Evolutionary conservation across 2,113 vertebrate species (phyloP).

Genomic region (Entelurus aequoreus): DNA sequence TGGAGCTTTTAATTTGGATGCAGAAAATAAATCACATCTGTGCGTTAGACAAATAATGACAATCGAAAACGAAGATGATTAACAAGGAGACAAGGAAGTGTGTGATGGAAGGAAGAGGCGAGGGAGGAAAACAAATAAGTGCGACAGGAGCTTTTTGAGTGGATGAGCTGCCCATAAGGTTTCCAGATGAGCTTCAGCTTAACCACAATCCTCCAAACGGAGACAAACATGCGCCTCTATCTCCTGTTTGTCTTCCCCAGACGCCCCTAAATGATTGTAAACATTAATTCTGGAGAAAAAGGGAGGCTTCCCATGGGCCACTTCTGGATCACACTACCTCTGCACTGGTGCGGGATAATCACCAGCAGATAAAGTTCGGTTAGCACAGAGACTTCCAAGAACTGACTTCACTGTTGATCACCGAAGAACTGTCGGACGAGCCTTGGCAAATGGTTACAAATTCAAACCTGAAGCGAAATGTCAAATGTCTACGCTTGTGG

Average conservation of each 20-base stretch:
- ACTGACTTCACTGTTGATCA: slow-evolving; percentile 43
- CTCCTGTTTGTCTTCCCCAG: slow-evolving; percentile 61
- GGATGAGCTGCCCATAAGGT: slow-evolving; percentile 61
- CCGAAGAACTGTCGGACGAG: slow-evolving; percentile 13
- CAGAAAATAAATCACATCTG: not conserved
- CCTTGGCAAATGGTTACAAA: slow-evolving; percentile 22
- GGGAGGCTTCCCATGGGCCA: slow-evolving; percentile 44
- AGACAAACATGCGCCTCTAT: slow-evolving; percentile 66
- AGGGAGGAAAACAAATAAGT: slow-evolving; percentile 24
- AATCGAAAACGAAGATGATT: slow-evolving; percentile 13
- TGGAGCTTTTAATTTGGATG: not conserved
- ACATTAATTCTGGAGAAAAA: slow-evolving; percentile 63
- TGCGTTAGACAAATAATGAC: slow-evolving; percentile 13
- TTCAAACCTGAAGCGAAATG: slow-evolving; percentile 12
- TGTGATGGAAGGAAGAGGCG: slow-evolving; percentile 8
- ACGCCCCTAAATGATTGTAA: slow-evolving; percentile 69
- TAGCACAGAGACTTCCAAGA: slow-evolving; percentile 47
- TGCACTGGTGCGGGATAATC: slow-evolving; percentile 53
- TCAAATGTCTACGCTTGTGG: slow-evolving; percentile 18
- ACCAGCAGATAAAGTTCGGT: slow-evolving; percentile 59
- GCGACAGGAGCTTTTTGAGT: slow-evolving; percentile 41
- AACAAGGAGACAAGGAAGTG: slow-evolving; percentile 4
- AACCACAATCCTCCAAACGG: slow-evolving; percentile 66
- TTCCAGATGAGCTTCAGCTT: slow-evolving; percentile 70
- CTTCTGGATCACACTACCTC: slow-evolving; percentile 53